A percentile compares a stretch with the other conserved stretches of the same genome.
Conservation (phyloP, 2,113 vertebrate genomes). For the Microcebus lehilahytsara region DNA sequence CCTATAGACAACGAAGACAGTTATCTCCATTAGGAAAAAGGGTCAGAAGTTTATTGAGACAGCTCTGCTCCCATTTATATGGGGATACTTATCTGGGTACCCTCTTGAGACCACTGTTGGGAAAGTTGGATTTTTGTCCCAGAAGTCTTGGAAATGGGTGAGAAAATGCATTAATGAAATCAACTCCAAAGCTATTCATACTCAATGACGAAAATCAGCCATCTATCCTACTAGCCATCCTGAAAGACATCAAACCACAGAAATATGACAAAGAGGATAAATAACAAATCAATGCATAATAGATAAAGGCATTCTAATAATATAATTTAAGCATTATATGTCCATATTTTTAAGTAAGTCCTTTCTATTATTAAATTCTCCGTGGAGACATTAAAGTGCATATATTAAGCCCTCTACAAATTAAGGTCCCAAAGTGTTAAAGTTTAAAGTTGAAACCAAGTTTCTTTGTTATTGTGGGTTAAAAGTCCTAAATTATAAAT, state of each 20-base stretch:
- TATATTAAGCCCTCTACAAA: neutral
- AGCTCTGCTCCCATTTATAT: neutral
- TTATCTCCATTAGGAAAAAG: neutral
- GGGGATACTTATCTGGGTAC: neutral
- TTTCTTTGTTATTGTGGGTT: neutral
- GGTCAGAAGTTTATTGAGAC: neutral
- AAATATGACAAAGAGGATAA: neutral
- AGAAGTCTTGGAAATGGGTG: neutral
- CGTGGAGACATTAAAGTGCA: neutral
- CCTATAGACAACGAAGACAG: neutral
- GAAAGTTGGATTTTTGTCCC: neutral
- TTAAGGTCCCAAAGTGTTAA: neutral
- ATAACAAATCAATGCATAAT: neutral
- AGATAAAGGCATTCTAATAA: neutral
- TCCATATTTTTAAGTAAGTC: neutral
- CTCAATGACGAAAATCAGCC: neutral
- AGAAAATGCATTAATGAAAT: neutral
- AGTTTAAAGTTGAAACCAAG: neutral
- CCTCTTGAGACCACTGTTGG: neutral
- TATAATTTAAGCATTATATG: neutral
- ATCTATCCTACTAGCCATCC: neutral
- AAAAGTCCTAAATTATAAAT: neutral
- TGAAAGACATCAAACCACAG: neutral
- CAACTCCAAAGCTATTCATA: neutral
- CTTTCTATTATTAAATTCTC: neutral